These are phyloP conservation scores for Pterostichus madidus DNA, from an alignment of 2,888 invertebrate genomes.

Conservation along the genomic window DNA sequence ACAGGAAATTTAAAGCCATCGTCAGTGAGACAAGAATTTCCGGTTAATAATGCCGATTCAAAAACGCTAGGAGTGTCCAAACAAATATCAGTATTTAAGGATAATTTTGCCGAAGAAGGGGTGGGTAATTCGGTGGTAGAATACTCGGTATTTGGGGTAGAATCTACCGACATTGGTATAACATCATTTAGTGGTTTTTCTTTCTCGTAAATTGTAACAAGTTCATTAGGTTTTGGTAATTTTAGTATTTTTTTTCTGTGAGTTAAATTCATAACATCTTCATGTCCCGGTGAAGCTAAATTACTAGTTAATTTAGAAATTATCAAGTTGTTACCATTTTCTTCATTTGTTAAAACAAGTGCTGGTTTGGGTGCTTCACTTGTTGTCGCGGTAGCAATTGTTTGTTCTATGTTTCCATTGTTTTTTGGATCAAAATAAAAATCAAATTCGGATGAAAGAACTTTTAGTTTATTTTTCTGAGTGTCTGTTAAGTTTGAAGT, in stretches of 20 bases:
- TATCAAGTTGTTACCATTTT: constrained; percentile 7
- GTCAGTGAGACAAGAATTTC: constrained; percentile 78
- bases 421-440: constrained; percentile 73
- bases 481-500: constrained; percentile 80
- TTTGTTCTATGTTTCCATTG: constrained; percentile 3
- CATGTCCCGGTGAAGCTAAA: constrained; percentile 65
- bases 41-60: constrained; percentile 70
- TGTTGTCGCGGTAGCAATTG: constrained; percentile 8
- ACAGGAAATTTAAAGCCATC: constrained; percentile 78
- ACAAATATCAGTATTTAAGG: constrained; percentile 46
- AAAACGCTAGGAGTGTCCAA: constrained; percentile 22
- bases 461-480: constrained; percentile 81
- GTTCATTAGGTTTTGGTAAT: constrained; percentile 63
- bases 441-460: constrained; percentile 82
- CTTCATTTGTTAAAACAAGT: constrained; percentile 46
- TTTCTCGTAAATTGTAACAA: constrained; percentile 51
- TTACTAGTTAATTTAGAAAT: constrained; percentile 52
- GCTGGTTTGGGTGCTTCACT: background rate
- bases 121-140: constrained; percentile 40
- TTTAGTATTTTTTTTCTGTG: constrained; percentile 65
- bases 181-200: constrained; percentile 66
- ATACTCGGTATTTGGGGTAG: constrained; percentile 72
- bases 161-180: constrained; percentile 75
- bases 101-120: constrained; percentile 51
- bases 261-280: constrained; percentile 67